These are phyloP conservation scores for Crocodylus rhombifer DNA, from an alignment of 2,797 vertebrate species.

Conservation along the genomic window DNA sequence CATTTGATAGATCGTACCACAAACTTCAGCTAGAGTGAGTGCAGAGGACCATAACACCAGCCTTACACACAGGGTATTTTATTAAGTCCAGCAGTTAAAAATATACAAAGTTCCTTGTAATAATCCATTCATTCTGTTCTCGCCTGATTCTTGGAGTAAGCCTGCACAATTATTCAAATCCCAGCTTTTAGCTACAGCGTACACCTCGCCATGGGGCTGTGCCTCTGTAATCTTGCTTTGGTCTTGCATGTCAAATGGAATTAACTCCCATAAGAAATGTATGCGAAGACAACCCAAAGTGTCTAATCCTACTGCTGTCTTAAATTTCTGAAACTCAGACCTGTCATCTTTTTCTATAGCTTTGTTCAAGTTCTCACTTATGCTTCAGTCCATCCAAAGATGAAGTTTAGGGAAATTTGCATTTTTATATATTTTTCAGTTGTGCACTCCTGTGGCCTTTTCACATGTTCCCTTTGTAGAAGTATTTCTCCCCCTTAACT, in stretches of 20 bases:
- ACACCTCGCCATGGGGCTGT: conserved; percentile 97
- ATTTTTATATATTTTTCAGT: conserved; percentile 82
- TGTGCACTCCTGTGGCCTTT: conserved; percentile 76
- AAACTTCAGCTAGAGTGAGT: conserved; percentile 84
- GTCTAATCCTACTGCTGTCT: conserved; percentile 95
- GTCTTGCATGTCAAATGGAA: conserved; percentile 99
- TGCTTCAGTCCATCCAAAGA: conserved; percentile 81
- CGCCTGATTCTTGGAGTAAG: conserved; percentile 96
- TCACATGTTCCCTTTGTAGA: conserved; percentile 74
- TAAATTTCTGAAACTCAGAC: conserved; percentile 99
- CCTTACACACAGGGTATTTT: conserved; percentile 84
- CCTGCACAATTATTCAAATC: conserved; percentile 99
- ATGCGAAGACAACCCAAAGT: conserved; percentile 97
- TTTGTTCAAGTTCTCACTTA: conserved; percentile 86
- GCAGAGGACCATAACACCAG: conserved; percentile 84
- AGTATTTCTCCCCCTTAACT: conserved; percentile 27
- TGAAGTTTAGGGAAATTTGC: conserved; percentile 84
- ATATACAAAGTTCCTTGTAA: conserved; percentile 90
- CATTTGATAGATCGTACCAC: conserved; percentile 83
- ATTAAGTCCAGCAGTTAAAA: conserved; percentile 89
- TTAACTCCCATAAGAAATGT: conserved; percentile 99
- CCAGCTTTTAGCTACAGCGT: conserved; percentile 98
- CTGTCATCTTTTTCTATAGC: conserved; percentile 92
- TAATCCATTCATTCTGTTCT: conserved; percentile 99
- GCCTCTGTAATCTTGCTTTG: conserved; percentile 98